Conservation (phyloP, 2,888 invertebrate genomes). For the Limnephilus lunatus region DNA sequence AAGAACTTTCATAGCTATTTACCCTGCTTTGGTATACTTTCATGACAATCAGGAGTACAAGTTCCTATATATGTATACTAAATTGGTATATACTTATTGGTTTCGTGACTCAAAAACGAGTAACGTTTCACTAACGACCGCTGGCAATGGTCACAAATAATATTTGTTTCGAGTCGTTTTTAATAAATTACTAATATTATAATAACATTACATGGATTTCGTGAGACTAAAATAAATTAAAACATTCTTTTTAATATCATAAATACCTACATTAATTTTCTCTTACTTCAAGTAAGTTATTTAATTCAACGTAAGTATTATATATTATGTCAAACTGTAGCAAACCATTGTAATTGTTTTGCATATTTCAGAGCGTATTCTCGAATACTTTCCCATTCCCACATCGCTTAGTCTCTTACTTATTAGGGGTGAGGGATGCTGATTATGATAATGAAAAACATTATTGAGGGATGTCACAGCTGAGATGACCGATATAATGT, state of each 20-base stretch:
- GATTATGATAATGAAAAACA: no score
- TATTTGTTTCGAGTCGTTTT: background rate
- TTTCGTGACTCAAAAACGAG: background rate
- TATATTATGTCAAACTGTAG: no score
- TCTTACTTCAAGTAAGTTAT: no score
- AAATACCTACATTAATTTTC: no score
- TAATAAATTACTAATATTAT: background rate
- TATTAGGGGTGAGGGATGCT: no score
- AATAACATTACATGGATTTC: background rate
- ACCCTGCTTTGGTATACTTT: background rate
- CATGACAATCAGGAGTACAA: background rate
- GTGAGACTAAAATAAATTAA: background rate
- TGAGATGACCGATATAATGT: no score
- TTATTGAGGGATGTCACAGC: no score
- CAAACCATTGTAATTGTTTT: no score
- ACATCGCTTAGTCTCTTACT: no score
- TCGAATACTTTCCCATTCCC: no score
- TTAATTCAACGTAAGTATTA: no score
- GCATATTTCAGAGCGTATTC: no score
- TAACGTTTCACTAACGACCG: background rate
- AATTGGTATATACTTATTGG: background rate
- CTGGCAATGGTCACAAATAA: background rate
- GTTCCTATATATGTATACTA: background rate
- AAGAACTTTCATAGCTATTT: background rate
- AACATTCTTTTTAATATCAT: background rate